Conservation (phyloP, 2,888 invertebrate species). For the Priapulus caudatus region DNA sequence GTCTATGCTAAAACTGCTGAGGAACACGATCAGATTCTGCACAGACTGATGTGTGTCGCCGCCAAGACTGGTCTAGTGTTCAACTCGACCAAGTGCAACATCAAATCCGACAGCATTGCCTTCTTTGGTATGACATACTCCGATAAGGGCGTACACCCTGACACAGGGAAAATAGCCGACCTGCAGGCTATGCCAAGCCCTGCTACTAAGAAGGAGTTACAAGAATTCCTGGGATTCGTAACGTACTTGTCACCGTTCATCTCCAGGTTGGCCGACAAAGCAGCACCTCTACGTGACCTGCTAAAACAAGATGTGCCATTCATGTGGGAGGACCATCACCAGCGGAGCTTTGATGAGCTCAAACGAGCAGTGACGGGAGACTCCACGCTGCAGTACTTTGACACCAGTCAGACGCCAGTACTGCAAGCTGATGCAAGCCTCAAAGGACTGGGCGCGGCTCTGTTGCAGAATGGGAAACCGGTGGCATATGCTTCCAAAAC, state of each 20-base stretch:
- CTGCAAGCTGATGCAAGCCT: too few species aligned
- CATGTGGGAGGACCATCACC: background rate
- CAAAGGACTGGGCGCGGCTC: too few species aligned
- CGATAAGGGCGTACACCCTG: slow-evolving; percentile 9
- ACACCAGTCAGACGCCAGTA: too few species aligned
- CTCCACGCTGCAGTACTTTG: background rate
- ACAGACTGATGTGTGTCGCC: slow-evolving; percentile 11
- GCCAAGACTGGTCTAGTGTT: slow-evolving; percentile 15
- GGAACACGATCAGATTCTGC: slow-evolving; percentile 16
- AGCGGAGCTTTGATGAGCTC: background rate
- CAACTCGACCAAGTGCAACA: slow-evolving; percentile 14
- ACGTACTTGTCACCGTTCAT: slow-evolving; percentile 15
- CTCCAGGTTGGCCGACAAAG: slow-evolving; percentile 8
- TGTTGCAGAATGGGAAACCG: too few species aligned
- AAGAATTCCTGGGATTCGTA: slow-evolving; percentile 15
- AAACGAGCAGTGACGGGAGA: background rate
- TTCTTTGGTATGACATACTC: slow-evolving; percentile 4
- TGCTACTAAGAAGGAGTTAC: slow-evolving; percentile 13
- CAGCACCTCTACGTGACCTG: slow-evolving; percentile 12
- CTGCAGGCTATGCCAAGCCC: slow-evolving; percentile 16
- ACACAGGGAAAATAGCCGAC: slow-evolving; percentile 14
- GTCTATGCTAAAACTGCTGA: slow-evolving; percentile 7
- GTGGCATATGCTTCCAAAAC: too few species aligned
- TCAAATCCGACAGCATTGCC: slow-evolving; percentile 4
- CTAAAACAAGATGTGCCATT: slow-evolving; percentile 12